phyloP scores from a whole-genome alignment of 2,113 vertebrate species.

The Mesembrinibis cayennensis region DNA sequence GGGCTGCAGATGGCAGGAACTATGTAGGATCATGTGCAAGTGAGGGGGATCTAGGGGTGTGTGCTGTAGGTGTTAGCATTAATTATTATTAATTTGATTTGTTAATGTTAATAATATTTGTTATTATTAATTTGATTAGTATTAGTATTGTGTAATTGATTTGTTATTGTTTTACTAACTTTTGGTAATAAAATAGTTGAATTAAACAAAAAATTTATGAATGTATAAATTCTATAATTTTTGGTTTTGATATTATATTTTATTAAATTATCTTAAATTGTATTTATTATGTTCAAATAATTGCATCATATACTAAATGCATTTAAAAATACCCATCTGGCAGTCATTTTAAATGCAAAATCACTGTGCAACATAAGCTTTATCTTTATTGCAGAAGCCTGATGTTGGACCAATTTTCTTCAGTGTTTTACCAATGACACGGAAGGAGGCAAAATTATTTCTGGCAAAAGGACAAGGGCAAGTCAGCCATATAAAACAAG shows the following conservation, averaged over 20 bases:
- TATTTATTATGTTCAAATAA: not conserved
- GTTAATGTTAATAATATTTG: not conserved
- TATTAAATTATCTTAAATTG: not conserved
- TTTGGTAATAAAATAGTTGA: not conserved
- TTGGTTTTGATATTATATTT: not conserved
- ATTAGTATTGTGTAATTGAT: not conserved
- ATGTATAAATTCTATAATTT: not conserved
- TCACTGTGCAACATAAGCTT: not conserved
- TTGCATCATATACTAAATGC: not conserved
- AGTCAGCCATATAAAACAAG: not conserved
- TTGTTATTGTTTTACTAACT: not conserved
- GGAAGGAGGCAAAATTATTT: not conserved
- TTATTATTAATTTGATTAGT: not conserved
- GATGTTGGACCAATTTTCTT: not conserved
- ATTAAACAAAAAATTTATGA: not conserved
- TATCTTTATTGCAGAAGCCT: not conserved
- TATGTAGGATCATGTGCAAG: rapidly evolving
- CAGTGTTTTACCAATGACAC: not conserved
- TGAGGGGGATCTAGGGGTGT: too few species aligned
- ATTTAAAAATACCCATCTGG: not conserved
- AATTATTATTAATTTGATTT: not conserved
- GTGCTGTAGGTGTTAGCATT: rapidly evolving
- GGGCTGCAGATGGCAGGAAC: not conserved
- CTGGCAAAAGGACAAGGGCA: not conserved
- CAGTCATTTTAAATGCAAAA: not conserved